Evolutionary conservation across 1,140 invertebrate genomes (phyloP), one percentile per base, ranked within the genome.

Genomic region (Listronotus oregonensis): DNA sequence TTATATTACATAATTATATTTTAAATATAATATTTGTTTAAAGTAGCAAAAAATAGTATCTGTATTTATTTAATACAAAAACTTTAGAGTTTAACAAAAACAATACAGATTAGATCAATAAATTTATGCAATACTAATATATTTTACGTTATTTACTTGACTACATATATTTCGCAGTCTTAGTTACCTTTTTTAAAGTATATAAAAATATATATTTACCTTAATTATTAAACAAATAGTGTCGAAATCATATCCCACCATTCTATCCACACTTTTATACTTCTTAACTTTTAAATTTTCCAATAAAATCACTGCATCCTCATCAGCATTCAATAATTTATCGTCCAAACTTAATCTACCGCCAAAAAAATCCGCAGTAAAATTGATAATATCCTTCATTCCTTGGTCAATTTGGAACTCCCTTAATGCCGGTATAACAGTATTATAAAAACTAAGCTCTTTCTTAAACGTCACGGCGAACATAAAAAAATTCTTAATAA

Each of bases 231-330:
- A 17, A 40, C 34, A 54, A 17, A 32, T 18, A 17, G 51, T 54
- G 9, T 54, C 51, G 39, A 39, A 40, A 54, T 54, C 51, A 40
- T 34, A 54, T 11, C 51, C 51, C 34, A 54, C n/a, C 21, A 11
- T 37, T 18, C 51, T 39, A 27, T 54, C 51, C 7, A 39, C 10
- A 54, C 34, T 54, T 2, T 14, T 6, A 54, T 40, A 54, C 3
- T 32, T 32, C 7, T 32, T 39, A 0, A 63, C 44, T 50, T 82
- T 84, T 3, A 86, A 61, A 74, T 87, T 86, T 57, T 87, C 85
- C 64, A 86, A 78, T 0, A 86, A 52, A 37, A 87, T 78, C 3
- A 83, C 80, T 0, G 84, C 85, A 51, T 86, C 74, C 0, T 85
- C 77, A 54, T 86, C 83, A 0, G 85, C 81, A 2, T 77, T 74